Evolutionary conservation across 2,797 vertebrate species (phyloP), one percentile per base, ranked within the genome.

Genomic region (Rhinogobio ventralis): DNA sequence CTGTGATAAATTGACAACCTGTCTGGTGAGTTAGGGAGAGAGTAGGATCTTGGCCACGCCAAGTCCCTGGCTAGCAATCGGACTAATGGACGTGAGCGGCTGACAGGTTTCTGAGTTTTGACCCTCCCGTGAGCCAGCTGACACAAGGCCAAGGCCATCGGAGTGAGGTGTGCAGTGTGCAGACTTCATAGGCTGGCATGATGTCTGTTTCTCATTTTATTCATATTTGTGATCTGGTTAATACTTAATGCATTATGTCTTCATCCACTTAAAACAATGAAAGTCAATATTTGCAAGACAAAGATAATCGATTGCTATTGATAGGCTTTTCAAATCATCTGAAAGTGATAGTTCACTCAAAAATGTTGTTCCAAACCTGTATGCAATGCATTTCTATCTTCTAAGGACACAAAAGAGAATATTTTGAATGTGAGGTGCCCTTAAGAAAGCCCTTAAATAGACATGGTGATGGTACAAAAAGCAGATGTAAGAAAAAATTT

Each of bases 1-100:
- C 76, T n/a, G 25, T 89, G 87, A 90, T 84, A 88, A 86, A 88
- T 82, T 86, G 88, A 79, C 86, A 86, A 89, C 74, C 85, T 84
- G 79, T 83, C 78, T 86, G 67, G 28, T 55, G 33, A 71, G 79
- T 25, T 75, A 62, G 51, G 79, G 69, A 60, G 51, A 84, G 45
- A 83, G 45, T 11, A 15, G 46, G 62, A 69, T 51, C 62, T 80
- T 73, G 86, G 78, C 77, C 73, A 64, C 72, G 87, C 68, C 75
- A 81, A 49, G 25, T 51, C 17, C 23, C 74, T 76, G 71, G 42
- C 66, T 78, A 82, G 85, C 84, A 89, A 89, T 90, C 73, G 73
- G 53, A 60, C 80, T 90, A 90, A 88, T 89, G 83, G 77, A 85
- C 13, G 15, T 1, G 66, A 39, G 46, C 2, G 9, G 28, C 68